Evolutionary conservation across 2,113 vertebrate species (phyloP), one percentile per base, ranked within the genome.

Genomic region (Marcusenius ussheri): DNA sequence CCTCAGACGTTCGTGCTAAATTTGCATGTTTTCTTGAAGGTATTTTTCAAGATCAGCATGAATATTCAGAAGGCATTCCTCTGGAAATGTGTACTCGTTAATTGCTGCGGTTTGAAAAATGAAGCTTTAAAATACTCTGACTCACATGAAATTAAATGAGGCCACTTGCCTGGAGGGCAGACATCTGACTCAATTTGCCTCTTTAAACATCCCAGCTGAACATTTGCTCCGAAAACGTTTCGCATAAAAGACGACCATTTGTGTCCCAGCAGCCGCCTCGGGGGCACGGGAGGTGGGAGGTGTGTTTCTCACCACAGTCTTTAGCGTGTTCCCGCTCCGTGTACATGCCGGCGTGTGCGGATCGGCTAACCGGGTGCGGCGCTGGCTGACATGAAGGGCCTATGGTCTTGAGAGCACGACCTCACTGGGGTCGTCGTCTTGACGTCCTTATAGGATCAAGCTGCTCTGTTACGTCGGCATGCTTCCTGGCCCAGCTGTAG

Each of bases 181-280:
- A 88, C 90, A 88, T 90, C 90, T 39, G 49, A 88, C 87, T 90
- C 90, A 87, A 92, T 92, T 92, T 90, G 89, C 90, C 83, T 50
- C 74, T 92, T 89, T 90, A 88, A 91, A 91, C 89, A 74, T 91
- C 83, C 89, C 90, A 90, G 90, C 90, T 89, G 90, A 90, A 91
- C 89, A 89, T 87, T 90, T 92, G 87, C 80, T 88, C 89, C 88
- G 88, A 91, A 92, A 93, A 86, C 27, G 74, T 45, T 89, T n/a
- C 51, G 24, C 80, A 87, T 92, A 90, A 91, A 92, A 92, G 31
- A 91, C 19, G 83, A 91, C 92, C 88, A 31, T 88, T 58, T 92
- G 89, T 89, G 87, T 91, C 90, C 87, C 85, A 1, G 31, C 35
- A 6, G 50, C 39, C 2, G 77, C 84, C 91, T 87, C 47, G 88